Conservation (phyloP, 2,113 vertebrate genomes). For the Indri indri region DNA sequence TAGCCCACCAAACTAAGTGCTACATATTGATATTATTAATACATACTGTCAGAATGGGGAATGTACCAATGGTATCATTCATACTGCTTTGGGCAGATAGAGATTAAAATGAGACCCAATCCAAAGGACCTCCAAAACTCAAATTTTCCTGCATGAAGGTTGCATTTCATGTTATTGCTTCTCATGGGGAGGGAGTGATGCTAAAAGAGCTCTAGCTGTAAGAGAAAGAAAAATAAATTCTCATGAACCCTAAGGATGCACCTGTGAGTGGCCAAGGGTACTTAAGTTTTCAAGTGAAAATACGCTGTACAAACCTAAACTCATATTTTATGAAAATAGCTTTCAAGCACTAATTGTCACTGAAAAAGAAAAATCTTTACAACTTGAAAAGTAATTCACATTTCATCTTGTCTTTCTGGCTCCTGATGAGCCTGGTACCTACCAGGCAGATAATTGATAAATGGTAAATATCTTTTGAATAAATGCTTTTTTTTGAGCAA, state of each 20-base stretch:
- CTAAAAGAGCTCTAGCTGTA: not conserved
- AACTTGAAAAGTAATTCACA: not conserved
- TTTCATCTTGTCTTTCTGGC: not conserved
- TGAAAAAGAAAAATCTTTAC: not conserved
- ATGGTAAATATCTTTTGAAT: not conserved
- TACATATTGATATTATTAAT: no score
- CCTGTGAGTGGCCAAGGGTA: not conserved
- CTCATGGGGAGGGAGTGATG: not conserved
- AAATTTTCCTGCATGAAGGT: not conserved
- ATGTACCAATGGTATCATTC: not conserved
- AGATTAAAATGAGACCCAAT: not conserved
- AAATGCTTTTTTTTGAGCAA: not conserved
- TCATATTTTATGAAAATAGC: not conserved
- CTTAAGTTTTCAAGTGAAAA: not conserved
- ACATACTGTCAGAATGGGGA: not conserved
- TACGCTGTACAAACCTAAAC: not conserved
- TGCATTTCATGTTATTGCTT: not conserved
- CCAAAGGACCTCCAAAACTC: not conserved
- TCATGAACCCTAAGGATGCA: not conserved
- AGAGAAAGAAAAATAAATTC: not conserved
- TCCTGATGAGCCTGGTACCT: not conserved
- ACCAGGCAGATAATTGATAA: not conserved
- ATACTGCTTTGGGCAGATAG: not conserved
- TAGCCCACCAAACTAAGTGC: not conserved
- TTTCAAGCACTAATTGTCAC: not conserved